Evolutionary conservation across 2,888 invertebrate species (phyloP).

Genomic region (Hymenopus coronatus): DNA sequence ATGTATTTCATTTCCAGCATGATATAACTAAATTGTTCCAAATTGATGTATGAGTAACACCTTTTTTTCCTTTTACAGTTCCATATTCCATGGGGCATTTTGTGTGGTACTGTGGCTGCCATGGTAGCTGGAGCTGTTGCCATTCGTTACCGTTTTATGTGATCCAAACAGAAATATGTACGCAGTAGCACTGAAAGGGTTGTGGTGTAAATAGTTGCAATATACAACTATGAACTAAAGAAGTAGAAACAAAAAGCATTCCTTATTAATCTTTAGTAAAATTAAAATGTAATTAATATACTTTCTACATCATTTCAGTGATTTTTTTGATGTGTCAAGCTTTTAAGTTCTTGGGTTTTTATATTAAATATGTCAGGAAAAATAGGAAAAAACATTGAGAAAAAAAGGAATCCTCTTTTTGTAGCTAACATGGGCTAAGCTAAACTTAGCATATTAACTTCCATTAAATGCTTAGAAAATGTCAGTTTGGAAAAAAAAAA

Average conservation of each 20-base stretch:
- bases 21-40: too few relatives aligned
- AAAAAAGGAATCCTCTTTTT: too few relatives aligned
- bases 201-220: background rate
- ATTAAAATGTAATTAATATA: background rate
- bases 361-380: background rate
- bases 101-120: conserved; percentile 65
- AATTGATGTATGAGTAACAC: background rate
- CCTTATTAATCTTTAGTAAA: background rate
- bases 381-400: background rate
- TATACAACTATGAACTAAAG: background rate
- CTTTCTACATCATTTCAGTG: background rate
- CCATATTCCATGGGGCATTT: conserved; percentile 59
- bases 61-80: conserved; percentile 17
- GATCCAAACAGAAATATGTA: background rate
- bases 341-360: background rate
- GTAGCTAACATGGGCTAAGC: too few relatives aligned
- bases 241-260: background rate
- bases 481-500: too few relatives aligned
- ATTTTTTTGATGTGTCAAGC: background rate
- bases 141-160: conserved; percentile 63
- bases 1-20: too few relatives aligned
- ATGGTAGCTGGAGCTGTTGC: conserved; percentile 67
- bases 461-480: too few relatives aligned
- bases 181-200: background rate
- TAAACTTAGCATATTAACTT: too few relatives aligned